A percentile compares a stretch with the other conserved stretches of the same genome.
Conservation (phyloP, 2,113 vertebrate species). For the Erythrocercus mccallii region DNA sequence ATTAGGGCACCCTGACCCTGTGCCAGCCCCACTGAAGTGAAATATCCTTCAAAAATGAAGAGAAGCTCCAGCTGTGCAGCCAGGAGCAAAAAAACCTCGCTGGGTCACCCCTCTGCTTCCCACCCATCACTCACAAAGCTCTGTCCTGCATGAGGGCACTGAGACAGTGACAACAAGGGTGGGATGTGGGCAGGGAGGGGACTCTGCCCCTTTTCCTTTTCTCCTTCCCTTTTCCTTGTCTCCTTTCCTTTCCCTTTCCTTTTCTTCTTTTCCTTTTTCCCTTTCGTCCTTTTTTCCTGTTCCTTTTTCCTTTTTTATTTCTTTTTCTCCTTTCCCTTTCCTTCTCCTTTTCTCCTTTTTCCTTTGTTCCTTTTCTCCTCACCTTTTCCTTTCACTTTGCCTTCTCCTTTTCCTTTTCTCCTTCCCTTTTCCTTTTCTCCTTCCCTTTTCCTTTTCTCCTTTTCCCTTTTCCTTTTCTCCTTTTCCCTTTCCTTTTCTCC, state of each 20-base stretch:
- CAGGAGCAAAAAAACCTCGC: background rate
- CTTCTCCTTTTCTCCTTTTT: no score
- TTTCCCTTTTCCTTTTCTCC: no score
- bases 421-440: no score
- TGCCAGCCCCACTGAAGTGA: background rate
- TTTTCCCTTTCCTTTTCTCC: no score
- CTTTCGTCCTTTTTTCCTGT: background rate
- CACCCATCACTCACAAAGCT: background rate
- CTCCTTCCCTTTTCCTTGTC: background rate
- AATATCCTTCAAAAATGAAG: fast-evolving
- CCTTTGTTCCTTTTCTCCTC: no score
- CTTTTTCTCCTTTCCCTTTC: no score
- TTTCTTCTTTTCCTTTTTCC: background rate
- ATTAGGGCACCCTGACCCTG: no score
- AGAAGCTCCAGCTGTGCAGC: background rate
- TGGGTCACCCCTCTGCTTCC: background rate
- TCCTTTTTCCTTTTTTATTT: no score
- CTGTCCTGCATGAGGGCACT: fast-evolving
- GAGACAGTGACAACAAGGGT: background rate
- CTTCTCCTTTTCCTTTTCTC: no score
- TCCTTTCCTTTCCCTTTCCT: background rate
- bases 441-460: background rate
- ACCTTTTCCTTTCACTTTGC: no score
- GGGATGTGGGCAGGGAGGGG: fast-evolving
- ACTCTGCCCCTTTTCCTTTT: background rate